Percentiles rank a stretch among this genome's conserved stretches.
Conservation (phyloP, 92 coral and sea anemone species). For the Parazoanthus darwini region DNA sequence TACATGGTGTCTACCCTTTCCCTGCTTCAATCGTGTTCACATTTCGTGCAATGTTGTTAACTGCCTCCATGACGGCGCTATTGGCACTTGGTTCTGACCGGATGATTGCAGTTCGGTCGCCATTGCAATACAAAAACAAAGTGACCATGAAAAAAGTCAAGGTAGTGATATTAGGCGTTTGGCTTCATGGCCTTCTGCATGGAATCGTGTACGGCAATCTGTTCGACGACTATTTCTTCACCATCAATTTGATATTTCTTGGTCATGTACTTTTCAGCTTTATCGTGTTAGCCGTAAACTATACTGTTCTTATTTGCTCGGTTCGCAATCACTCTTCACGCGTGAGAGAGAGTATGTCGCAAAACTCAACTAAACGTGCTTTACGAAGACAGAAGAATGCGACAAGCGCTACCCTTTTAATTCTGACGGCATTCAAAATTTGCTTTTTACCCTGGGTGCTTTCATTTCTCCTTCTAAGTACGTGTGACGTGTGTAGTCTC, state of each 20-base stretch:
- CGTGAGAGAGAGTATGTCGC: conserved; percentile 1
- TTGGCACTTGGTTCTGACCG: conserved; percentile 41
- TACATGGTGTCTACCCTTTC: conserved; percentile 24
- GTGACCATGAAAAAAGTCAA: conserved; percentile 19
- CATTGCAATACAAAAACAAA: conserved; percentile 32
- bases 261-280: conserved; percentile 30
- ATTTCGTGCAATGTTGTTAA: conserved; percentile 23
- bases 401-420: conserved; percentile 7
- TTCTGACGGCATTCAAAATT: conserved; percentile 32
- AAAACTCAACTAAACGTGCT: background rate
- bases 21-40: conserved; percentile 20
- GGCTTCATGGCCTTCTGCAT: conserved; percentile 33
- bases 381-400: conserved; percentile 11
- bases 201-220: conserved; percentile 34
- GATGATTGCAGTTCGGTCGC: conserved; percentile 32
- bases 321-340: conserved; percentile 2
- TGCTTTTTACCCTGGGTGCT: conserved; percentile 34
- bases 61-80: conserved; percentile 30
- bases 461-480: conserved; percentile 21
- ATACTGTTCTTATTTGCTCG: background rate
- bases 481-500: background rate
- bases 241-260: conserved; percentile 34
- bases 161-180: background rate
- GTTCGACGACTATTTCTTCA: background rate
- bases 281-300: background rate